Base-by-base conservation (phyloP, 2,797 vertebrate species). In the Sebastolobus altivelis region DNA sequence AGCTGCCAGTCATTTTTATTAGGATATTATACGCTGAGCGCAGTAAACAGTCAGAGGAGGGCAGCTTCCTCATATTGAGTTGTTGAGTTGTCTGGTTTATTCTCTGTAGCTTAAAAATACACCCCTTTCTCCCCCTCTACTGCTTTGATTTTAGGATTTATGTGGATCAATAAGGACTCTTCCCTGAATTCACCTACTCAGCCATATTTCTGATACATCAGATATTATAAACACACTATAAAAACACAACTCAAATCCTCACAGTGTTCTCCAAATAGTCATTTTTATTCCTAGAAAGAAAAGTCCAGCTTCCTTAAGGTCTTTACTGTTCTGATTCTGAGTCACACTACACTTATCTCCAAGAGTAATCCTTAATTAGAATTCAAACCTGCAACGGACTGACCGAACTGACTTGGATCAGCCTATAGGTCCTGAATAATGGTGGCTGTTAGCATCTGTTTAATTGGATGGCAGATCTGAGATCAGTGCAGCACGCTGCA, bases 361-460 rank as follows among this genome's bases (percentile, higher is more conserved):
- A 10, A 65, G 59, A 70, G 40, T 68, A 80, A 83, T 84, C 77
- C 80, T 84, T 86, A 63, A 87, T 84, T 80, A 79, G 35, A 82
- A 87, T 80, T 75, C 75, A 79, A 75, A 67, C 35, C 73, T 1
- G 16, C 67, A 22, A 40, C 2, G 2, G 75, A 83, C 16, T 54
- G 85, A 83, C 80, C 70, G 40, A 67, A 55, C 78, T 82, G 85
- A 85, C 87, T 85, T 78, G 78, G 52, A 88, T 82, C 89, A 66
- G 76, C 61, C 38, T 14, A 0, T 4, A 13, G 16, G 29, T 29
- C 5, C 1, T 33, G 59, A 74, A 72, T 69, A 49, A 77, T 52
- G 25, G 55, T 52, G 61, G 54, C 66, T 4, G 55, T 84, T 60
- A 72, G 78, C 68, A 58, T 78, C 65, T 10, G 27, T 72, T 70